These are phyloP conservation scores for Triplophysa rosa DNA, from an alignment of 2,113 vertebrate species.

Conservation along the genomic window DNA sequence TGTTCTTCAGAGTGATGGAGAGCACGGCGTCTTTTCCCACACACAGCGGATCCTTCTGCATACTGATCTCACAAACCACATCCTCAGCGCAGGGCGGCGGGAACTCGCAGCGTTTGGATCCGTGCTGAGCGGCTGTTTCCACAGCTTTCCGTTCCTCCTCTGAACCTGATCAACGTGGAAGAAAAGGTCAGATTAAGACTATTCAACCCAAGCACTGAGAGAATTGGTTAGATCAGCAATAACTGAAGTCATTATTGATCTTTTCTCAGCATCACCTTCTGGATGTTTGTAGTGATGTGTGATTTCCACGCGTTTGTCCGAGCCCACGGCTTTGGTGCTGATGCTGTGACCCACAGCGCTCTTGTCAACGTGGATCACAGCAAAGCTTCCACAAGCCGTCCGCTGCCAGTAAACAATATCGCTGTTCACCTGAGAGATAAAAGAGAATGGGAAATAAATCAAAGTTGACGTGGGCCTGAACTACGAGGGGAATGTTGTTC, in stretches of 20 bases:
- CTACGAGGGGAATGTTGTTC: too few species aligned
- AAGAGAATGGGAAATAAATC: too few species aligned
- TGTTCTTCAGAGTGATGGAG: slow-evolving; percentile 71
- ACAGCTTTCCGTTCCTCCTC: slow-evolving; percentile 82
- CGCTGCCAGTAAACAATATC: slow-evolving; percentile 88
- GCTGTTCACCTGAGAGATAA: slow-evolving; percentile 81
- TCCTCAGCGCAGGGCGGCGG: slow-evolving; percentile 57
- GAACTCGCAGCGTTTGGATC: slow-evolving; percentile 71
- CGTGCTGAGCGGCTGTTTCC: slow-evolving; percentile 79
- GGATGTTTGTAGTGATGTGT: slow-evolving; percentile 81
- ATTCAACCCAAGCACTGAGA: too few species aligned
- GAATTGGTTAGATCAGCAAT: too few species aligned
- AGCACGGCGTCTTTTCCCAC: slow-evolving; percentile 78
- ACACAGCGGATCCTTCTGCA: slow-evolving; percentile 74
- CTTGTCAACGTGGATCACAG: slow-evolving; percentile 79
- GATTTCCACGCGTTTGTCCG: slow-evolving; percentile 76
- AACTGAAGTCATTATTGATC: too few species aligned
- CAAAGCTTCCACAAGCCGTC: slow-evolving; percentile 76
- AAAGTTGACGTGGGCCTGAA: too few species aligned
- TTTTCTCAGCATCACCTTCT: slow-evolving; percentile 63
- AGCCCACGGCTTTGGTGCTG: slow-evolving; percentile 84
- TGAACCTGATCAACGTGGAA: slow-evolving; percentile 58
- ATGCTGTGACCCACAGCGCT: slow-evolving; percentile 79
- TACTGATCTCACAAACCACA: slow-evolving; percentile 67
- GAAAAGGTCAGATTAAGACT: too few species aligned